Evolutionary conservation across 2,113 vertebrate genomes (phyloP).

Genomic region (Corythornis madagascariensis): DNA sequence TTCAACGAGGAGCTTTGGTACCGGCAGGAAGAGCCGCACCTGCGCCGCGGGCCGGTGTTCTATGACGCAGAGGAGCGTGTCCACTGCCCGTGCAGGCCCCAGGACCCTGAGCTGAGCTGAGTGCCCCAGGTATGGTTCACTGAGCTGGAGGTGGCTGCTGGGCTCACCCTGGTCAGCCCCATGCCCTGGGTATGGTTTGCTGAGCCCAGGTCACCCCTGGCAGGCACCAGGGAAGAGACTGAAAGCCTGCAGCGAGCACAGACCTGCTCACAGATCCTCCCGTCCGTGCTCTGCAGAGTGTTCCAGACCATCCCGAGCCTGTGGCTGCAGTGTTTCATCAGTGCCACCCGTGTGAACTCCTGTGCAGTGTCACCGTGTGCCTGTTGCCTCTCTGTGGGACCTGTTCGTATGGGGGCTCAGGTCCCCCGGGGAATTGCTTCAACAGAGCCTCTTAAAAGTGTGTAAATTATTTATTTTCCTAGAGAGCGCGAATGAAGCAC

Average conservation of each 20-base stretch:
- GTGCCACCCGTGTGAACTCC: background rate
- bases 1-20: conserved; percentile 84
- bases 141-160: background rate
- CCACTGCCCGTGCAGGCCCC: conserved; percentile 29
- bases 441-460: background rate
- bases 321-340: background rate
- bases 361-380: background rate
- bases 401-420: background rate
- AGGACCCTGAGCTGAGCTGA: background rate
- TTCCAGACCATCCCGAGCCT: background rate
- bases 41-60: conserved; percentile 69
- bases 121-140: background rate
- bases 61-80: conserved; percentile 72
- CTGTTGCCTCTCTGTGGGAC: background rate
- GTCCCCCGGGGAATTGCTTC: background rate
- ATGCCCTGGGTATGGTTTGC: no score
- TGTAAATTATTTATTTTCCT: background rate
- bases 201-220: background rate
- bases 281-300: background rate
- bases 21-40: conserved; percentile 79
- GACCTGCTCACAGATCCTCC: background rate
- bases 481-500: background rate
- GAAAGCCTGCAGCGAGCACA: background rate
- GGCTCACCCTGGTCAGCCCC: background rate
- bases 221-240: background rate